Conservation (phyloP, 2,797 vertebrate species). For the Tiaroga cobitis region DNA sequence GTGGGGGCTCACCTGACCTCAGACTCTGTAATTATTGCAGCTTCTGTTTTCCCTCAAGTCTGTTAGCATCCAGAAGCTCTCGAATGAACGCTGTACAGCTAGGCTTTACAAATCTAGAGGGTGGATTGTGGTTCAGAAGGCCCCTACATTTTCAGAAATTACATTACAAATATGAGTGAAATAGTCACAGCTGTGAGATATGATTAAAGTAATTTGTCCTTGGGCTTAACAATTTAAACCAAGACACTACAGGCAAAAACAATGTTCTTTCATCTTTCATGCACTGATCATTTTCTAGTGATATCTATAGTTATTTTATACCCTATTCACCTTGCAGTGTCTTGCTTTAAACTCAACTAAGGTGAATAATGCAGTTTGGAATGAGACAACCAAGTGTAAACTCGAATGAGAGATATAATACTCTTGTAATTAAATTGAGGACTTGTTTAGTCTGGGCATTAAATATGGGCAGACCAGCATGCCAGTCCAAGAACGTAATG, state of each 20-base stretch:
- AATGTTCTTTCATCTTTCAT: neutral
- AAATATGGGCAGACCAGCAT: slow-evolving; percentile 9
- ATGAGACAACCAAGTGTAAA: slow-evolving; percentile 24
- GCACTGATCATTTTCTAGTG: neutral
- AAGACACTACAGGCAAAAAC: neutral
- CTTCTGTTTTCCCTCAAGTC: slow-evolving; percentile 48
- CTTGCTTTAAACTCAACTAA: neutral
- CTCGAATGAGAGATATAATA: slow-evolving; percentile 5
- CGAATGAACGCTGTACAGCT: neutral
- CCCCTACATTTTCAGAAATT: neutral
- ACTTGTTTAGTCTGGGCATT: slow-evolving; percentile 39
- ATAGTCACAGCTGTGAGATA: neutral
- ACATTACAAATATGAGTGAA: neutral
- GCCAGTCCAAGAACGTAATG: slow-evolving; percentile 11
- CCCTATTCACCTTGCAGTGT: neutral
- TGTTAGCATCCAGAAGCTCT: slow-evolving; percentile 15
- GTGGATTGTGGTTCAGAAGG: neutral
- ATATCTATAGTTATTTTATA: neutral
- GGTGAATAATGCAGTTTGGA: slow-evolving; percentile 5
- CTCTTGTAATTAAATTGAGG: slow-evolving; percentile 14
- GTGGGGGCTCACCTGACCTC: slow-evolving; percentile 26
- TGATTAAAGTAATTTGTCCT: neutral
- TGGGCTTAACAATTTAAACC: neutral
- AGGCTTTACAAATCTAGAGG: neutral
- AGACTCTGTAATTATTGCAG: slow-evolving; percentile 42